Evolutionary conservation across 2,113 vertebrate genomes (phyloP).

Genomic region (Anolis carolinensis): DNA sequence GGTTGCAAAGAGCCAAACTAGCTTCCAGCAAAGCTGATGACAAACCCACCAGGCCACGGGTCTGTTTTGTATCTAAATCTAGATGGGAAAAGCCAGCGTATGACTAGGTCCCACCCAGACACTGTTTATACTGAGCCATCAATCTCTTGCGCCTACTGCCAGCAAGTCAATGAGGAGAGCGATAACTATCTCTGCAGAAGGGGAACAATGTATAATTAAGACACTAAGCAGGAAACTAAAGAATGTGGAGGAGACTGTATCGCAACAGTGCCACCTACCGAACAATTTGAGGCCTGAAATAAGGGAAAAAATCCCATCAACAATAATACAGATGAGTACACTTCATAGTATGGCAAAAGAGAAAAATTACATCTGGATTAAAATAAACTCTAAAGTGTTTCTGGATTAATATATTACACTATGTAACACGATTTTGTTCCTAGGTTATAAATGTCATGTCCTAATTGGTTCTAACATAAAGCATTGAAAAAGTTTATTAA

Average conservation of each 20-base stretch:
- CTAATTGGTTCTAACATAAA: too few species aligned
- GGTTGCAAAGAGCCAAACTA: constrained; percentile 47
- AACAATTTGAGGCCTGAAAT: neutral
- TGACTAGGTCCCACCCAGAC: constrained; percentile 55
- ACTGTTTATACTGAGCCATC: constrained; percentile 71
- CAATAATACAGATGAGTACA: neutral
- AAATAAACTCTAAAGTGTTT: neutral
- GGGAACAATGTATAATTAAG: constrained; percentile 65
- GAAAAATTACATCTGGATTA: accelerated
- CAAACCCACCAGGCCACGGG: constrained; percentile 20
- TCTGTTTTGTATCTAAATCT: constrained; percentile 59
- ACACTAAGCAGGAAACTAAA: constrained; percentile 76
- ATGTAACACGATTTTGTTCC: too few species aligned
- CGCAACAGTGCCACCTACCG: constrained; percentile 75
- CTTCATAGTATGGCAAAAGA: neutral
- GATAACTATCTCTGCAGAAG: constrained; percentile 74
- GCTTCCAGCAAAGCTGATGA: constrained; percentile 35
- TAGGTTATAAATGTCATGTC: too few species aligned
- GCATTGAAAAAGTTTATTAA: too few species aligned
- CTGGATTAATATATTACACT: neutral
- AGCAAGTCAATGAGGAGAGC: constrained; percentile 67
- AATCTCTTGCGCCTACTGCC: constrained; percentile 70
- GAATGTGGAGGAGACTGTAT: constrained; percentile 63
- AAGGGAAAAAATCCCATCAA: neutral
- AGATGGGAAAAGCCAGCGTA: constrained; percentile 45